These are phyloP conservation scores for Acanthurus lineatus DNA, from an alignment of 2,797 vertebrate genomes.

Conservation along the genomic window DNA sequence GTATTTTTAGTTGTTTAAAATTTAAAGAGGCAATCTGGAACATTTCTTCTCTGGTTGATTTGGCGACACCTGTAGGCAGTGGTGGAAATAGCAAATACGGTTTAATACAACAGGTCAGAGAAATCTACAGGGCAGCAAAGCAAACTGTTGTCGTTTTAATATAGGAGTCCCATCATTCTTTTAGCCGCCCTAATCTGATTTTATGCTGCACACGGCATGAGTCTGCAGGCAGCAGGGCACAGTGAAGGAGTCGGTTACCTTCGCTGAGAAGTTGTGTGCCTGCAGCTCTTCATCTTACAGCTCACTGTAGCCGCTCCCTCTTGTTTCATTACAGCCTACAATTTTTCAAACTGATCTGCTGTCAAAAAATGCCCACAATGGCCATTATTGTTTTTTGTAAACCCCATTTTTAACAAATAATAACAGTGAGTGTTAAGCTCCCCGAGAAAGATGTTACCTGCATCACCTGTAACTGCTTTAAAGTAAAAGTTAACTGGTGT, in stretches of 20 bases:
- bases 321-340: background rate
- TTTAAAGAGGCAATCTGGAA: background rate
- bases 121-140: background rate
- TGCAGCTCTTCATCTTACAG: background rate
- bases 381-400: background rate
- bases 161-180: background rate
- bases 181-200: background rate
- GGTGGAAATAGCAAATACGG: background rate
- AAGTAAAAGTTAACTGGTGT: no score
- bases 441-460: no score
- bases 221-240: background rate
- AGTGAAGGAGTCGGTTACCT: background rate
- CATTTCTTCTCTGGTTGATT: no score
- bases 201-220: background rate
- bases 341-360: background rate
- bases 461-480: no score
- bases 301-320: background rate
- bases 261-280: background rate
- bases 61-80: no score
- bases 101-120: background rate
- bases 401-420: background rate
- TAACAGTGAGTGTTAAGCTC: no score
- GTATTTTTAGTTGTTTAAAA: conserved; percentile 12
- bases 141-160: background rate
- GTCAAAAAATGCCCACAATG: background rate